Evolutionary conservation across 2,888 invertebrate genomes (phyloP), one percentile per base, ranked within the genome.

Genomic region (Deroplatys truncata): DNA sequence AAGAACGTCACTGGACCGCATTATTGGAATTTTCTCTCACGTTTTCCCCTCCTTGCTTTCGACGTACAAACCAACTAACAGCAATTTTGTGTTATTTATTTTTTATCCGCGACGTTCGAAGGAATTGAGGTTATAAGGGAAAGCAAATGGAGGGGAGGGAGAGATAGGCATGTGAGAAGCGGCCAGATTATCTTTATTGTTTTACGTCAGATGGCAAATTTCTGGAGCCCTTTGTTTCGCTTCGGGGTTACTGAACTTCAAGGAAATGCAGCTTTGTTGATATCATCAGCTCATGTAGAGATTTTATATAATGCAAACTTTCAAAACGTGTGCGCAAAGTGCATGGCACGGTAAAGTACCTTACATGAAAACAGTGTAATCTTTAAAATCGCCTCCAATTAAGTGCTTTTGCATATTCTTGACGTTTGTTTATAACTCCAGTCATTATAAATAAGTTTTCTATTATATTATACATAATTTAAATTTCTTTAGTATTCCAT

Each of bases 11-110:
- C 83, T 43, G n/a, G 35, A 87, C 87, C 87, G 43, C 87, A 87
- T 87, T 87, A 83, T 35, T 87, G 82, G 43, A 87, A 87, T 87
- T 82, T 35, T 87, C 82, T 87, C 87, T 87, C 87, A 87, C 87
- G 87, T 87, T 25, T 31, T 35, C 43, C 16, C 87, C 87, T 87
- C 56, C 82, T 72, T 15, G 87, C 82, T 20, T 28, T 82, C 31
- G 28, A 87, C 82, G 56, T 31, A 35, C 87, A 82, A 83, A 82
- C 31, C 82, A 87, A 82, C 31, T n/a, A 72, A 72, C 56, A 72
- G 56, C 56, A 72, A 72, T 72, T 72, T 72, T 72, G 56, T 72
- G 56, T 72, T 72, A 72, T 72, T 72, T 72, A 72, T 25, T 87
- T 82, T 31, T 72, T 28, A 28, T n/a, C 82, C 25, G 87, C 31